Evolutionary conservation across 2,888 invertebrate species (phyloP).

Genomic region (Dryobota labecula): DNA sequence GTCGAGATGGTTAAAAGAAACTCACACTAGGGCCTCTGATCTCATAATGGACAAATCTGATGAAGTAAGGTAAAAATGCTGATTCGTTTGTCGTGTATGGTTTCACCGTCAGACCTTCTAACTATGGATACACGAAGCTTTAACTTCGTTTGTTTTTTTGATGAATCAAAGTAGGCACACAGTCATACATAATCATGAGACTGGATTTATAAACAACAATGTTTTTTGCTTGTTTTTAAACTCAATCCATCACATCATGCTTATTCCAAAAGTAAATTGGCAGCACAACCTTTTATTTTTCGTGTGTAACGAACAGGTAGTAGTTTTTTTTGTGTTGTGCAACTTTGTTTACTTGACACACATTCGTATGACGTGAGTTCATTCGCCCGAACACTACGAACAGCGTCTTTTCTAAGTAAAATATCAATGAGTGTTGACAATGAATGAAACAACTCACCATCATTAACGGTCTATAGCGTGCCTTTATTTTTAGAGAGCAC

Average conservation of each 20-base stretch:
- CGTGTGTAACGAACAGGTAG: neutral
- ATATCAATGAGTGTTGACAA: constrained; percentile 1
- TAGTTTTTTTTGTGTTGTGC: neutral
- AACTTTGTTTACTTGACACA: constrained; percentile 12
- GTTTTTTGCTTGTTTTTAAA: neutral
- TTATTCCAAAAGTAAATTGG: neutral
- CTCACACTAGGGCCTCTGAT: no score
- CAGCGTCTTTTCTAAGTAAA: neutral
- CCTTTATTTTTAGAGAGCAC: no score
- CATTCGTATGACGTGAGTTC: neutral
- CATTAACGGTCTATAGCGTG: neutral
- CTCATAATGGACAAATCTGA: no score
- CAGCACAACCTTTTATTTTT: neutral
- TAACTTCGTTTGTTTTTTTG: neutral
- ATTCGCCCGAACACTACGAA: constrained; percentile 11
- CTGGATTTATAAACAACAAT: neutral
- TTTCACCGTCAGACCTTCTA: no score
- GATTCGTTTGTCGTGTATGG: no score
- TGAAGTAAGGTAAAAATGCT: no score
- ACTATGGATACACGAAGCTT: neutral
- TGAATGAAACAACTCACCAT: neutral
- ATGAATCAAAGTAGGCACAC: neutral
- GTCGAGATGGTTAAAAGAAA: no score
- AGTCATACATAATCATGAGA: neutral
- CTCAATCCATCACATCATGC: neutral